These are phyloP conservation scores for Zosterops japonicus DNA, from an alignment of 2,113 vertebrate species.

Conservation along the genomic window DNA sequence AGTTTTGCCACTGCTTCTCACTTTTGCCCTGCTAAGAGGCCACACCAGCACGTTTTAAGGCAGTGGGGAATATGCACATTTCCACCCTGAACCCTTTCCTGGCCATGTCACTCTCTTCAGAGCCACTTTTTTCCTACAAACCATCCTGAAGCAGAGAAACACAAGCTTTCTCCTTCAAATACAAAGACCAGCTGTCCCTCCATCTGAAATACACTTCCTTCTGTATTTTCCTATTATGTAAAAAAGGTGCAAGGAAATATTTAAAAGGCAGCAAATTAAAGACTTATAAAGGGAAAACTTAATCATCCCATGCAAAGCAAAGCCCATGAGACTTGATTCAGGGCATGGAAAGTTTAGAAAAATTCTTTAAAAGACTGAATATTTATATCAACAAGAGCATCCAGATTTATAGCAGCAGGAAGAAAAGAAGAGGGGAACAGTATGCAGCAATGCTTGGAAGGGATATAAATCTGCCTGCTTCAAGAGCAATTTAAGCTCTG, in stretches of 20 bases:
- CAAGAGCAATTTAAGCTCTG: slow-evolving; percentile 34
- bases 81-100: not conserved
- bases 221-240: not conserved
- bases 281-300: not conserved
- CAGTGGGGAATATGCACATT: not conserved
- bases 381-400: slow-evolving; percentile 22
- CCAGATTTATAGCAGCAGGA: slow-evolving; percentile 27
- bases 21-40: not conserved
- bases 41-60: not conserved
- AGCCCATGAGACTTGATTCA: not conserved
- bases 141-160: not conserved
- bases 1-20: not conserved
- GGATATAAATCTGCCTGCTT: slow-evolving; percentile 37
- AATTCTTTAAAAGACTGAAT: not conserved
- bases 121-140: not conserved
- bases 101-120: not conserved
- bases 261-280: not conserved
- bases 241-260: not conserved
- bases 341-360: not conserved
- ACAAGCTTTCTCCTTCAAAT: not conserved
- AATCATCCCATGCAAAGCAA: not conserved
- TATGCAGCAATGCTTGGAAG: slow-evolving; percentile 7
- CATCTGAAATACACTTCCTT: not conserved
- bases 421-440: slow-evolving; percentile 22
- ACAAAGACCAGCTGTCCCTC: not conserved